Base-by-base conservation (phyloP, 1,140 invertebrate species). In the Hylaeus anthracinus region DNA sequence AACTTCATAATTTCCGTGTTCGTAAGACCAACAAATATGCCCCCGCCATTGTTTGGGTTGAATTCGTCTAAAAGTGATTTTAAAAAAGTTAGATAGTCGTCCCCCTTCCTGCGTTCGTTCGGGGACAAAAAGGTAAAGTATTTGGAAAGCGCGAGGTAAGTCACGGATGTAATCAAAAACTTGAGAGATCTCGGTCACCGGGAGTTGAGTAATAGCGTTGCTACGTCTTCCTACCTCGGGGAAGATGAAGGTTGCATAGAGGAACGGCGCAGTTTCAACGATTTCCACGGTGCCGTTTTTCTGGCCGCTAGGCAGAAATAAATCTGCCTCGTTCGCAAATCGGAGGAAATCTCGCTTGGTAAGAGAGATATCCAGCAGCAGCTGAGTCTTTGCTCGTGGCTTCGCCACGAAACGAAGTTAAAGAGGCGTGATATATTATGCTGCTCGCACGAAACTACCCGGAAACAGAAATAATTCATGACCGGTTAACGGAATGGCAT, bases 381-480 rank as follows among this genome's bases (percentile, higher is more conserved):
- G 75, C 58, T 37, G 74, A 88, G 73, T 88, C 84, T 89, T 89
- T 89, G 76, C 84, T 75, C 64, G 82, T 84, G 58, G 83, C 80
- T 82, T 70, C 63, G 77, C 74, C 63, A 63, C 78, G 79, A 83
- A 89, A 73, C 79, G 79, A 65, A 85, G 87, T 86, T 84, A 85
- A 89, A 80, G 72, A 82, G 70, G 67, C 61, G 72, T 88, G 89
- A 90, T 90, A 90, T 89, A 90, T 89, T 72, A 83, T 74, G 64
- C 71, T 69, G 66, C 81, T 72, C 79, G 82, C 81, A 71, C 64
- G 61, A 78, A 76, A 69, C 83, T 78, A 88, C 84, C 86, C 85
- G 88, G 89, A 90, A 89, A 87, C 81, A 78, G 83, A 83, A 81
- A 90, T 90, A 90, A 90, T 81, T 90, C 88, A 90, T 82, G 83